Percentiles rank a stretch among this genome's conserved stretches.
phyloP scores from a whole-genome alignment of 2,797 vertebrate genomes.

The Scomberomorus guttatus region DNA sequence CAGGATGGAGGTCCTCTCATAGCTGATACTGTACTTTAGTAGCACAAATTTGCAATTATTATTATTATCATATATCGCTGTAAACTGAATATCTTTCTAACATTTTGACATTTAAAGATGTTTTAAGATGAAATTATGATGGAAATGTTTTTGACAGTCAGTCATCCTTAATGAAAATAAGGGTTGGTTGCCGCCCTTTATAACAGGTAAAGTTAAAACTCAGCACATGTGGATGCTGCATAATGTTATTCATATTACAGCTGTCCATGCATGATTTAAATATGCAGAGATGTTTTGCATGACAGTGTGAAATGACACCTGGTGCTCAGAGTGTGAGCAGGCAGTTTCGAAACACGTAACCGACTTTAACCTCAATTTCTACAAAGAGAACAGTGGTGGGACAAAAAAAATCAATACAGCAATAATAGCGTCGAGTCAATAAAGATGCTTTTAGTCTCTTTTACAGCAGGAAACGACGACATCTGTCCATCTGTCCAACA shows the following conservation, averaged over 20 bases:
- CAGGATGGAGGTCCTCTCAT: no score
- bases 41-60: no score
- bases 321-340: slow-evolving; percentile 29
- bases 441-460: slow-evolving; percentile 48
- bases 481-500: slow-evolving; percentile 20
- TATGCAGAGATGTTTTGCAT: background rate
- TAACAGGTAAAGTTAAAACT: no score
- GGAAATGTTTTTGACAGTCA: no score
- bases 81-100: background rate
- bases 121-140: no score
- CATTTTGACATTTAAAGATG: background rate
- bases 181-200: no score
- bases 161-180: no score
- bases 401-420: slow-evolving; percentile 57
- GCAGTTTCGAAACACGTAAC: background rate
- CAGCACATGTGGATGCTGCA: background rate
- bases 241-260: background rate
- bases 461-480: slow-evolving; percentile 44
- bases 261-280: background rate
- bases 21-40: no score
- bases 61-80: no score
- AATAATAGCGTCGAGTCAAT: slow-evolving; percentile 21
- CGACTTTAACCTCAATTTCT: slow-evolving; percentile 4
- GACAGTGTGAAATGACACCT: slow-evolving; percentile 43
- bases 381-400: no score